A percentile compares a stretch with the other conserved stretches of the same genome.
phyloP scores from a whole-genome alignment of 2,797 vertebrate genomes.

The Mus minutoides region DNA sequence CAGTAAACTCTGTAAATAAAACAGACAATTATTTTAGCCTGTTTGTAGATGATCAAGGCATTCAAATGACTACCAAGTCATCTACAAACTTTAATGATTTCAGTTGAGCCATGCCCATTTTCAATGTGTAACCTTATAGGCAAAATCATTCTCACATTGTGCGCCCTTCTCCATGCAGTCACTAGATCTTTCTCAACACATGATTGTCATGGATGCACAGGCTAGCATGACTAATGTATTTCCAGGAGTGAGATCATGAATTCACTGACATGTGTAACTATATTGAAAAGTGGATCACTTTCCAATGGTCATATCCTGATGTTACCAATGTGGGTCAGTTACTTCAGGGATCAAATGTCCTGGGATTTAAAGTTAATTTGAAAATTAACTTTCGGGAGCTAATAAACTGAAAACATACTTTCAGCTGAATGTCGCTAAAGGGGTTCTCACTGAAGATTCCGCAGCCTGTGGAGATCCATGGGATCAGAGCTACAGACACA shows the following conservation, averaged over 20 bases:
- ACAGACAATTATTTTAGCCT: too few species aligned
- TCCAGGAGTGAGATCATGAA: neutral
- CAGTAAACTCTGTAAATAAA: neutral
- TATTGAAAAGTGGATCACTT: neutral
- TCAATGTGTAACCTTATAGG: neutral
- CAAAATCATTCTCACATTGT: neutral
- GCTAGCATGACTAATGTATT: neutral
- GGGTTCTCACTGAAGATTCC: neutral
- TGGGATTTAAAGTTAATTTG: neutral
- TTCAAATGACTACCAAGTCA: neutral
- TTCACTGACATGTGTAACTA: neutral
- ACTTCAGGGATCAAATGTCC: neutral
- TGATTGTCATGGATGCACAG: neutral
- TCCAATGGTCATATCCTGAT: neutral
- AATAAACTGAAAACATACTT: neutral
- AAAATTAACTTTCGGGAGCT: neutral
- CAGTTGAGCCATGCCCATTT: neutral
- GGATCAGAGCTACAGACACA: too few species aligned
- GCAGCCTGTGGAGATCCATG: fast-evolving
- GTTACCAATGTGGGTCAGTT: neutral
- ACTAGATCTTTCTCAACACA: neutral
- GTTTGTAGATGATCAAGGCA: neutral
- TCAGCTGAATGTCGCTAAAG: neutral
- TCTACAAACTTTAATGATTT: neutral
- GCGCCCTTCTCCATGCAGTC: too few species aligned